Evolutionary conservation across 2,888 invertebrate species (phyloP), one percentile per base, ranked within the genome.

Genomic region (Pandemis corylana): DNA sequence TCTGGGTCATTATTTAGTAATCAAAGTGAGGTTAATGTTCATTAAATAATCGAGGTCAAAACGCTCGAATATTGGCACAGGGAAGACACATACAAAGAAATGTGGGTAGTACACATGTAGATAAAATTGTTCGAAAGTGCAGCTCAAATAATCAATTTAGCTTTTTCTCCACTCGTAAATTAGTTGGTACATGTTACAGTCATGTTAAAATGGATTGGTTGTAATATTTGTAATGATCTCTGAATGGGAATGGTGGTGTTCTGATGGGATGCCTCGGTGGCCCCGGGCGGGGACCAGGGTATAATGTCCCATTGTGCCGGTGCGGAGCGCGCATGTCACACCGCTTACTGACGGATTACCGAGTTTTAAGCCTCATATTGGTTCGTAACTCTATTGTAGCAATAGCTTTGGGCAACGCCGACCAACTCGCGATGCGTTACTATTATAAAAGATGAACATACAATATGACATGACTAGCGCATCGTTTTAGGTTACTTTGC

Each of bases 281-380:
- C 56, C 67, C 36, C 46, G 41, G 67, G 75, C 71, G 46, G 51
- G 68, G n/a, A 42, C 56, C 53, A 36, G 28, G 41, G 44, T 68
- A 71, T 84, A 85, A 84, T 82, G 84, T 83, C 78, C 82, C 81
- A 86, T 92, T 90, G 90, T 91, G 80, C 76, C 72, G 76, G 78
- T 81, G 83, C 83, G 83, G 81, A 79, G 81, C 82, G 76, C 80
- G 83, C 80, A 78, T 81, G 83, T 82, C 84, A 80, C 83, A 81
- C 84, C 85, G 80, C 85, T 83, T 84, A 83, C 85, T 92, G 91
- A 93, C 92, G 90, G 90, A 92, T 93, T 90, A 92, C 89, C 81
- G 80, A 79, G 78, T 83, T 85, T 84, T 90, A 87, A 90, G 86
- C 87, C 87, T 87, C 87, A 89, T 90, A 90, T 86, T 85, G 86